phyloP scores from a whole-genome alignment of 2,797 vertebrate genomes.

The Neosalanx taihuensis region DNA sequence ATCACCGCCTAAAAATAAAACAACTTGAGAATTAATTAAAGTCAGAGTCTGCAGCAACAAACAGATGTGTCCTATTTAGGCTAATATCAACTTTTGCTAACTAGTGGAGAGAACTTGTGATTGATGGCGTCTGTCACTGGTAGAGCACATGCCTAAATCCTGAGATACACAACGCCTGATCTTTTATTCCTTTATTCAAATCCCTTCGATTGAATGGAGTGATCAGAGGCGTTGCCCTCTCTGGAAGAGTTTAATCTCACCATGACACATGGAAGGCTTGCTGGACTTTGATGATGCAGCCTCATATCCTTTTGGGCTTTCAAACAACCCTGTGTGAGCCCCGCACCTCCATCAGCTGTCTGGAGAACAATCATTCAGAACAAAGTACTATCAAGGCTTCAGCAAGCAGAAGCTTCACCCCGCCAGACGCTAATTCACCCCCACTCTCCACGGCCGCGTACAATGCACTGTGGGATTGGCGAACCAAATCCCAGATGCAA shows the following conservation, averaged over 20 bases:
- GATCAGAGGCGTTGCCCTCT: conserved; percentile 78
- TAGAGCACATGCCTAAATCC: conserved; percentile 62
- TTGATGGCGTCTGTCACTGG: conserved; percentile 75
- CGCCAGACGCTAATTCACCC: conserved; percentile 72
- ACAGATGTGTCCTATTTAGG: conserved; percentile 85
- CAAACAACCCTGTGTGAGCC: conserved; percentile 69
- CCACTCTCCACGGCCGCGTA: conserved; percentile 60
- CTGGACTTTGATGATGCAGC: conserved; percentile 81
- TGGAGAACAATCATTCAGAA: conserved; percentile 81
- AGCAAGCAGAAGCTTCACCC: conserved; percentile 72
- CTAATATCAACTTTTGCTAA: conserved; percentile 81
- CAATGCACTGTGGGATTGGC: conserved; percentile 74
- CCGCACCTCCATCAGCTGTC: conserved; percentile 77
- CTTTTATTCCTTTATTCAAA: conserved; percentile 78
- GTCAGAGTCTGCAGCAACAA: conserved; percentile 78
- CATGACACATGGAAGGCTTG: conserved; percentile 77
- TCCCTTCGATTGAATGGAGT: conserved; percentile 77
- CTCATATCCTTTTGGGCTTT: conserved; percentile 79
- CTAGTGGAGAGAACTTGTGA: conserved; percentile 76
- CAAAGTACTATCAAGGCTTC: conserved; percentile 82
- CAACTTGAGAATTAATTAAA: conserved; percentile 83
- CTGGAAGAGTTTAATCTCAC: conserved; percentile 75
- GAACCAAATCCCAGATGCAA: conserved; percentile 78
- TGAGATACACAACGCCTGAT: conserved; percentile 67
- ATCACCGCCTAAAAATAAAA: conserved; percentile 79